These are phyloP conservation scores for Dicerorhinus sumatrensis DNA, from an alignment of 2,113 vertebrate species.

Conservation along the genomic window DNA sequence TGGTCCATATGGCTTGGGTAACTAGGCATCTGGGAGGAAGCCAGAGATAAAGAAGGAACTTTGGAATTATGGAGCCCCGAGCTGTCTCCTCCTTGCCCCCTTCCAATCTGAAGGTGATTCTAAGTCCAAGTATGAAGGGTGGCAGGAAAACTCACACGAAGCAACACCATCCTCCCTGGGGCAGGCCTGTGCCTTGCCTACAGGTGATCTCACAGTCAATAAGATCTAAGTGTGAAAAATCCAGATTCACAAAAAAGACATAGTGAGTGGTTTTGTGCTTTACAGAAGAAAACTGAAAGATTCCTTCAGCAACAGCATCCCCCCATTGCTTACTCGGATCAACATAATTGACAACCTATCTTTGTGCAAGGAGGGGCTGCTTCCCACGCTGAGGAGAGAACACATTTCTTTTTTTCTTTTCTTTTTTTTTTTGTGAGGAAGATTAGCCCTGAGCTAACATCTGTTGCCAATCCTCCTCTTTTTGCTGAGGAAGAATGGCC, in stretches of 20 bases:
- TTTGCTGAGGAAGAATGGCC: no score
- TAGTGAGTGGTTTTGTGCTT: neutral
- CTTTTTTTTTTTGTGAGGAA: no score
- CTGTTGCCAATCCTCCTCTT: no score
- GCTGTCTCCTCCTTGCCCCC: neutral
- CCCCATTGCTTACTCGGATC: neutral
- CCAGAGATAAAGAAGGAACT: neutral
- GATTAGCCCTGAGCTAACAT: no score
- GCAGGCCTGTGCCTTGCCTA: neutral
- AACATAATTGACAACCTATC: rapidly evolving
- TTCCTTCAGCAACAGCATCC: neutral
- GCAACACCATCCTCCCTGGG: neutral
- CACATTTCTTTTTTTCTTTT: no score
- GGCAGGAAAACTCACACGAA: neutral
- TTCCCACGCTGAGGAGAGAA: neutral
- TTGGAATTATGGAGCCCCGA: neutral
- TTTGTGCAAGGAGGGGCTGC: neutral
- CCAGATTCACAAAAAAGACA: neutral
- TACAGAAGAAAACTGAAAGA: neutral
- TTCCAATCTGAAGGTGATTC: neutral
- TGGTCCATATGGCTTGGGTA: no score
- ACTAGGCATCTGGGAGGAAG: neutral
- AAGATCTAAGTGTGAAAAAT: neutral
- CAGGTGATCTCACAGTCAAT: neutral
- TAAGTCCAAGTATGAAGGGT: neutral